Evolutionary conservation across 2,113 vertebrate genomes (phyloP), one percentile per base, ranked within the genome.

Genomic region (Anthoscopus minutus): DNA sequence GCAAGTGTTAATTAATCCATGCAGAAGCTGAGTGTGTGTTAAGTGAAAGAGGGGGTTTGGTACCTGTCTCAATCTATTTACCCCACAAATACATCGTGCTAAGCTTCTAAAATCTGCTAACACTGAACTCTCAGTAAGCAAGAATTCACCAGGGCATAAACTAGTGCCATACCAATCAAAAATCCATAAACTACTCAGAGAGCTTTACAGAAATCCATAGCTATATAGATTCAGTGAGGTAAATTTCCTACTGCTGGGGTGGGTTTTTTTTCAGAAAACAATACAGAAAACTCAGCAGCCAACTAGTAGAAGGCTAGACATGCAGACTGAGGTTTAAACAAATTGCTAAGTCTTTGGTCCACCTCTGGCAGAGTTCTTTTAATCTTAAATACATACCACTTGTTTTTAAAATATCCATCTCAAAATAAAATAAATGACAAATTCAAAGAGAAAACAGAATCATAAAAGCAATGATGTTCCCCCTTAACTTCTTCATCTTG

Each of bases 401-500:
- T 81, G 12, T 60, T 66, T 72, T 44, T 37, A n/a, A 58, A 79
- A 64, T 40, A 20, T 10, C 6, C 30, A n/a, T 0, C 0, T 44
- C 19, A 78, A 84, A 50, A 37, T 28, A 56, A 47, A 56, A 56
- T 8, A 19, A 24, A 37, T 62, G 30, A 35, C 8, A 70, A 73
- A 80, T 57, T 80, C 5, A 44, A 37, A 64, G 44, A 33, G 20
- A 45, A 85, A 81, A 66, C 5, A 30, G 33, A 44, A 38, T 22
- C 13, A 60, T 0, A 74, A 35, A 66, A 76, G 11, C 53, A 81
- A 54, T 50, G 25, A 76, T 31, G 38, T 33, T 92, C 12, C 28
- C 31, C 21, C 56, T 94, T 94, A 95, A 77, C 48, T 93, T 79
- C 40, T 35, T 45, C 31, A 65, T 38, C 48, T 86, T 47, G 15